These are phyloP conservation scores for Rostratula benghalensis DNA, from an alignment of 2,113 vertebrate genomes.

Conservation along the genomic window DNA sequence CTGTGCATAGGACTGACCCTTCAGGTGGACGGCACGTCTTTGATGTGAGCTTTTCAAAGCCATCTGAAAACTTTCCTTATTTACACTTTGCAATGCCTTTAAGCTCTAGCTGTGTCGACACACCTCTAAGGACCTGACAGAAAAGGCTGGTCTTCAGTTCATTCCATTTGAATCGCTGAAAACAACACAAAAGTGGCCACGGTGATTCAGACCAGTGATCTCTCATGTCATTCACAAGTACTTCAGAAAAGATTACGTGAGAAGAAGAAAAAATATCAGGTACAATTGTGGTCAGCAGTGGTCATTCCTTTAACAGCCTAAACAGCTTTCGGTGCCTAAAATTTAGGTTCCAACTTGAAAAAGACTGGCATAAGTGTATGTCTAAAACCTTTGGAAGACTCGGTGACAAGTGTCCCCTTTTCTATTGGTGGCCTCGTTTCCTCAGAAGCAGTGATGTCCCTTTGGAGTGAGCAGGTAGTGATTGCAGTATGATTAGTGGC, in stretches of 20 bases:
- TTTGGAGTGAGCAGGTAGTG: background rate
- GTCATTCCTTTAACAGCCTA: background rate
- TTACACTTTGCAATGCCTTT: background rate
- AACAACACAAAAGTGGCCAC: background rate
- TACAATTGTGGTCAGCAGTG: background rate
- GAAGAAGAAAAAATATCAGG: background rate
- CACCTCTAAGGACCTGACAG: background rate
- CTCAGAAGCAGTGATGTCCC: background rate
- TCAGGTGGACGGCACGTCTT: background rate
- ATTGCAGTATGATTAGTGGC: background rate
- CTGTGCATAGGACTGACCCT: background rate
- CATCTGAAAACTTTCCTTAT: background rate
- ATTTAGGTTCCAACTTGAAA: background rate
- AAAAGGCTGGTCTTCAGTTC: background rate
- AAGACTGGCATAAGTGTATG: background rate
- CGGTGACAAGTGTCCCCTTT: background rate
- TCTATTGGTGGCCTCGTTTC: fast-evolving
- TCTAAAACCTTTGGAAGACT: background rate
- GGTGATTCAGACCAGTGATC: background rate
- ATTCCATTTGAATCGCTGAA: background rate
- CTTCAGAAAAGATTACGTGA: background rate
- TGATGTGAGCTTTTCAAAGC: background rate
- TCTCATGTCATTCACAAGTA: background rate
- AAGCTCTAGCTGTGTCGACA: background rate
- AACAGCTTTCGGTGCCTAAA: background rate